Conservation (phyloP, 2,888 invertebrate species). For the Ernsta delagoae region DNA sequence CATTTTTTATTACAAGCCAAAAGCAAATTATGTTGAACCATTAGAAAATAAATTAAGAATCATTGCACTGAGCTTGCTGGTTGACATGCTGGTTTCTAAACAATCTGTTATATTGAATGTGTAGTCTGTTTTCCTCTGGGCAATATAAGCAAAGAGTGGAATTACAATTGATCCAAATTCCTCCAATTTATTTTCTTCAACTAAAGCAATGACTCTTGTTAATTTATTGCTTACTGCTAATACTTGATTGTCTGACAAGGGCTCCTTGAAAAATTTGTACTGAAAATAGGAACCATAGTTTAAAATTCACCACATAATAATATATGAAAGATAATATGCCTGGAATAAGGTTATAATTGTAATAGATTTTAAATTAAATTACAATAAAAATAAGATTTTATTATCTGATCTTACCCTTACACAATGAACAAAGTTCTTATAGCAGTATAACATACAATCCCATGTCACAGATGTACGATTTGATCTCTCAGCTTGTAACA, state of each 20-base stretch:
- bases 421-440: conserved; percentile 60
- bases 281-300: conserved; percentile 49
- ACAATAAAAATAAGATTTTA: too few species aligned
- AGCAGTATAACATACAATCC: conserved; percentile 65
- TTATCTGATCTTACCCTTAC: conserved; percentile 57
- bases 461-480: conserved; percentile 56
- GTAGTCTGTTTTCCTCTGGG: conserved; percentile 56
- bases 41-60: conserved; percentile 47
- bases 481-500: conserved; percentile 54
- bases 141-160: conserved; percentile 64
- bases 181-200: conserved; percentile 52
- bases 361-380: too few species aligned
- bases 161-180: conserved; percentile 52
- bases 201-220: conserved; percentile 50
- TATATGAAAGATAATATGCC: too few species aligned
- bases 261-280: conserved; percentile 67
- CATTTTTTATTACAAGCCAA: background rate
- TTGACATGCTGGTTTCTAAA: conserved; percentile 48
- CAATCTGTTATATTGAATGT: conserved; percentile 47
- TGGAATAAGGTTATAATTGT: too few species aligned
- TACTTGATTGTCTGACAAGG: conserved; percentile 58
- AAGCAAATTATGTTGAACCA: conserved; percentile 15
- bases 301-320: too few species aligned
- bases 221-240: conserved; percentile 53
- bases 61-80: conserved; percentile 49